Conservation (phyloP, 2,888 invertebrate species). For the Patella pellucida region DNA sequence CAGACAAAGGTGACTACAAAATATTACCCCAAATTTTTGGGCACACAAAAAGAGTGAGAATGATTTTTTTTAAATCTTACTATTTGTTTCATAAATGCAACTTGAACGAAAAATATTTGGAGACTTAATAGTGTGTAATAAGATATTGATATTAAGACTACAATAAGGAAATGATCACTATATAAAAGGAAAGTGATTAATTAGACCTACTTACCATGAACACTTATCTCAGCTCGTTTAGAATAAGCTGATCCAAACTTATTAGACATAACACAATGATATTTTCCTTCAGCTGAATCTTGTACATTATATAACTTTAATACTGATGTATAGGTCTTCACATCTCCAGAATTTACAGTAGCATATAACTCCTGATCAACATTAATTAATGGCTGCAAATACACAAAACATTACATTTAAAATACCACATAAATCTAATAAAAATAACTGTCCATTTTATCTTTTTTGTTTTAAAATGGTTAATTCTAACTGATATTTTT, state of each 20-base stretch:
- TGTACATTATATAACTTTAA: conserved; percentile 83
- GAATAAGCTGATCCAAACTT: conserved; percentile 91
- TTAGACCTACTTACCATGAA: conserved; percentile 78
- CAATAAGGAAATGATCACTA: too few relatives aligned
- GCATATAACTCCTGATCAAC: conserved; percentile 41
- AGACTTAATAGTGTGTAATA: too few relatives aligned
- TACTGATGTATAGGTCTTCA: conserved; percentile 75
- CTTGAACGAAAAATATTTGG: not conserved
- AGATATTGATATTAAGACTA: too few relatives aligned
- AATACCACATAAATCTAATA: not conserved
- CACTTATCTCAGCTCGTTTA: conserved; percentile 85
- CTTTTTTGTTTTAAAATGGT: not conserved
- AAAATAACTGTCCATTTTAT: not conserved
- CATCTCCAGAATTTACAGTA: conserved; percentile 44
- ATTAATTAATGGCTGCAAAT: conserved; percentile 44
- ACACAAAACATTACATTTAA: not conserved
- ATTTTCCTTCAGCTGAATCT: conserved; percentile 86
- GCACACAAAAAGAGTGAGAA: too few relatives aligned
- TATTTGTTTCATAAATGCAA: not conserved
- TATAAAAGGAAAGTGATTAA: not conserved
- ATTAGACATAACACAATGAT: conserved; percentile 93
- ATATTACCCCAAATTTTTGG: too few relatives aligned
- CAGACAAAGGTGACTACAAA: too few relatives aligned
- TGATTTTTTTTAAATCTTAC: too few relatives aligned
- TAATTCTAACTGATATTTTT: not conserved